Percentiles rank a stretch among this genome's conserved stretches.
phyloP scores from a whole-genome alignment of 2,797 vertebrate species.

The Coreius guichenoti region DNA sequence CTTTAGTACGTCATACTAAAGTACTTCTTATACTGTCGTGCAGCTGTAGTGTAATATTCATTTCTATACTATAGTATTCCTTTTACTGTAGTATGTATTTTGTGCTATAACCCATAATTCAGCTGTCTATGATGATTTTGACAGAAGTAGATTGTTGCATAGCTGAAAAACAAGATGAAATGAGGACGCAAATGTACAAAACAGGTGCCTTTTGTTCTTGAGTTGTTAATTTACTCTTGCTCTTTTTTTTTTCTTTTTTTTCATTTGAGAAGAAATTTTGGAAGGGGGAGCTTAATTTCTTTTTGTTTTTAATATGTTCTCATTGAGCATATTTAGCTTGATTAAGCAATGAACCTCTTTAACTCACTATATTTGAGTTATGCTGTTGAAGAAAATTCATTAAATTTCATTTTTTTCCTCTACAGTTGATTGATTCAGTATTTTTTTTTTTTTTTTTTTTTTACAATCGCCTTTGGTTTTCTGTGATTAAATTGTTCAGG shows the following conservation, averaged over 20 bases:
- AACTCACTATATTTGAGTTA: slow-evolving; percentile 75
- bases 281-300: slow-evolving; percentile 76
- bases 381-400: slow-evolving; percentile 61
- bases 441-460: slow-evolving; percentile 39
- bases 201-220: slow-evolving; percentile 76
- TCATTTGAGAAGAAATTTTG: slow-evolving; percentile 60
- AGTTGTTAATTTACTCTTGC: slow-evolving; percentile 53
- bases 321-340: slow-evolving; percentile 71
- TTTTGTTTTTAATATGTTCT: slow-evolving; percentile 71
- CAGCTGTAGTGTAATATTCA: slow-evolving; percentile 34
- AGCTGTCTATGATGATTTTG: slow-evolving; percentile 58
- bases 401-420: slow-evolving; percentile 49
- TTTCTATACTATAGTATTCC: slow-evolving; percentile 43
- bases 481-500: slow-evolving; percentile 40
- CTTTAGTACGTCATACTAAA: slow-evolving; percentile 32
- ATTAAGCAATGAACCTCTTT: slow-evolving; percentile 81
- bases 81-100: slow-evolving; percentile 45
- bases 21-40: slow-evolving; percentile 41
- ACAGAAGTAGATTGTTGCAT: slow-evolving; percentile 46
- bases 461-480: slow-evolving; percentile 28
- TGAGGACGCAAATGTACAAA: slow-evolving; percentile 63
- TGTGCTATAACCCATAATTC: slow-evolving; percentile 50
- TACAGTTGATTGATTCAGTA: slow-evolving; percentile 52
- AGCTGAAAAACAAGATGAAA: slow-evolving; percentile 47
- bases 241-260: neutral